Evolutionary conservation across 2,797 vertebrate genomes (phyloP).

Genomic region (Neopelma chrysocephalum): DNA sequence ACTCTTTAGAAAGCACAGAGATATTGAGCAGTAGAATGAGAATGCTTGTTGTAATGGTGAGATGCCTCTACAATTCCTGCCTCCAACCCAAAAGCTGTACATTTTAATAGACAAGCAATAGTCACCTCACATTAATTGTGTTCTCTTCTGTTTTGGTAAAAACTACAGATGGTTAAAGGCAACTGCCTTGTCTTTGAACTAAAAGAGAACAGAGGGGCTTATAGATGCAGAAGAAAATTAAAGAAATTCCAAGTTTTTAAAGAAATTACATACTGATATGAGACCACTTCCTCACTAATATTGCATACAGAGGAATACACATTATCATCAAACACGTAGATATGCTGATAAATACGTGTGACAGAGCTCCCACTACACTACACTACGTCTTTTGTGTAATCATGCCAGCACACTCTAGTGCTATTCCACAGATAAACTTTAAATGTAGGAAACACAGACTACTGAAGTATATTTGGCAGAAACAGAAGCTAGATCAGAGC

Average conservation of each 20-base stretch:
- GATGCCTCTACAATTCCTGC: background rate
- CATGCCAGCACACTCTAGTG: background rate
- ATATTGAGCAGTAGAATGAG: background rate
- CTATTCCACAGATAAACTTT: background rate
- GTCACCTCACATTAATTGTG: background rate
- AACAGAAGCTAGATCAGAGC: constrained; percentile 19
- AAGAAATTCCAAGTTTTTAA: background rate
- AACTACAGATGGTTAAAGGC: background rate
- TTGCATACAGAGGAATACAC: background rate
- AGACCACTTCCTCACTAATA: background rate
- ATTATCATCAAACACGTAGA: background rate
- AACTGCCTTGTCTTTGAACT: background rate
- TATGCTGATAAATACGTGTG: background rate
- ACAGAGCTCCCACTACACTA: background rate
- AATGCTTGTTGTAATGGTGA: background rate
- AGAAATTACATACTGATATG: background rate
- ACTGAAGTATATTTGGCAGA: background rate
- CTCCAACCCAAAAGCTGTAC: background rate
- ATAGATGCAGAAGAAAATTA: background rate
- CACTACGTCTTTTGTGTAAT: background rate
- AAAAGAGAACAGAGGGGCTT: background rate
- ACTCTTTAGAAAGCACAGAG: background rate
- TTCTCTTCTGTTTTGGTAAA: background rate
- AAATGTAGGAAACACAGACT: background rate
- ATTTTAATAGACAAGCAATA: background rate